phyloP scores from a whole-genome alignment of 2,888 invertebrate species.

The Leptinotarsa peninsularis region DNA sequence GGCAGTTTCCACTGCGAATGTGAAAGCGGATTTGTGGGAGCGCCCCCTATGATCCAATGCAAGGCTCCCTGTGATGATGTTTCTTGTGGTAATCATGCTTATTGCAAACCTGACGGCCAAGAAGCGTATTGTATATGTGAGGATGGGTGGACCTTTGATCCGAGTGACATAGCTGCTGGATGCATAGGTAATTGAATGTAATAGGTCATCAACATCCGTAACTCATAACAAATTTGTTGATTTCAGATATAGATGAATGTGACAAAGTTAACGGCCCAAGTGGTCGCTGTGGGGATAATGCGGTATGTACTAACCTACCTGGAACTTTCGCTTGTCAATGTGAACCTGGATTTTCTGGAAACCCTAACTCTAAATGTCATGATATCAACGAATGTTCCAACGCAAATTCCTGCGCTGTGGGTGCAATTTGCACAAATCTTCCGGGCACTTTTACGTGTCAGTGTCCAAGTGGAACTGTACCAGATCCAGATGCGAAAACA shows the following conservation, averaged over 20 bases:
- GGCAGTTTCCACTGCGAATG: conserved; percentile 88
- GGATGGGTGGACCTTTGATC: conserved; percentile 93
- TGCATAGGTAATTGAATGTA: conserved; percentile 74
- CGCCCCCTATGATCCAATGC: conserved; percentile 83
- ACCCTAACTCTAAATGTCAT: conserved; percentile 82
- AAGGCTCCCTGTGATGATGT: conserved; percentile 94
- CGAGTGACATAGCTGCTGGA: conserved; percentile 87
- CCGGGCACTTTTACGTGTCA: conserved; percentile 83
- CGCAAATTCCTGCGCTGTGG: conserved; percentile 80
- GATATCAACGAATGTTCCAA: conserved; percentile 87
- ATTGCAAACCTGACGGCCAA: conserved; percentile 87
- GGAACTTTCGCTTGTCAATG: conserved; percentile 87
- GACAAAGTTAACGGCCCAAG: conserved; percentile 80
- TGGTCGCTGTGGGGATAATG: conserved; percentile 87
- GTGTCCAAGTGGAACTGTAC: conserved; percentile 84
- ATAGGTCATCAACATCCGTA: neutral
- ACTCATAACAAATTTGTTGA: conserved; percentile 31
- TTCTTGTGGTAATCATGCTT: conserved; percentile 88
- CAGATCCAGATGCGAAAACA: conserved; percentile 86
- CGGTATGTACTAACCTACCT: conserved; percentile 82
- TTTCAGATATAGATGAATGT: conserved; percentile 90
- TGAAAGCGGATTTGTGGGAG: conserved; percentile 83
- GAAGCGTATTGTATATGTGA: conserved; percentile 94
- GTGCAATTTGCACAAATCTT: conserved; percentile 83
- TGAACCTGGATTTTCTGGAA: conserved; percentile 86